phyloP scores from a whole-genome alignment of 2,797 vertebrate genomes.

The Gadopsis bispinosus region DNA sequence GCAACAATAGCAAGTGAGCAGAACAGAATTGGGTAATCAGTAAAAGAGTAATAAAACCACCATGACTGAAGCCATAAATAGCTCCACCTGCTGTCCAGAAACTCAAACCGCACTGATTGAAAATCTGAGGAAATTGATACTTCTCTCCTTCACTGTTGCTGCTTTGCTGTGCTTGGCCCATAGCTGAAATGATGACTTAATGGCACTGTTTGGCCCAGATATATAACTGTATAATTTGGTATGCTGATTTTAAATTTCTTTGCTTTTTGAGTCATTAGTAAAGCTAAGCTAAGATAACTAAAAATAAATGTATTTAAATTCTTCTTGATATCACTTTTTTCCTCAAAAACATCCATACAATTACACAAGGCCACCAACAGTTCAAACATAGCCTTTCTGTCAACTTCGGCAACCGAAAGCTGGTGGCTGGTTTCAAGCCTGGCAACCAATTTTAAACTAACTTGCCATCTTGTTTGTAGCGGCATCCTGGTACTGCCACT shows the following conservation, averaged over 20 bases:
- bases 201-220: not conserved
- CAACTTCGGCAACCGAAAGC: not conserved
- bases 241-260: not conserved
- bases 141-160: not conserved
- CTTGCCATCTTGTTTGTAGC: slow-evolving; percentile 22
- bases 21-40: not conserved
- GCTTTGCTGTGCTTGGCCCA: not conserved
- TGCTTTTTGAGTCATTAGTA: not conserved
- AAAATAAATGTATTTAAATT: not conserved
- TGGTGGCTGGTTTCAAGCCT: not conserved
- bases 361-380: not conserved
- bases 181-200: not conserved
- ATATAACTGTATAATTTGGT: not conserved
- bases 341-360: not conserved
- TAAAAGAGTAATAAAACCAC: not conserved
- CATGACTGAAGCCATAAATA: slow-evolving; percentile 9
- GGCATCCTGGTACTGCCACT: slow-evolving; percentile 8
- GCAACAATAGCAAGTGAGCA: not conserved
- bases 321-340: not conserved
- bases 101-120: not conserved
- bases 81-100: slow-evolving; percentile 46
- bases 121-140: not conserved
- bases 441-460: not conserved
- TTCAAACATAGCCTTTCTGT: not conserved
- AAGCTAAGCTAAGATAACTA: not conserved